Conservation (phyloP, 1,140 invertebrate genomes). For the Drosophila pectinifera region DNA sequence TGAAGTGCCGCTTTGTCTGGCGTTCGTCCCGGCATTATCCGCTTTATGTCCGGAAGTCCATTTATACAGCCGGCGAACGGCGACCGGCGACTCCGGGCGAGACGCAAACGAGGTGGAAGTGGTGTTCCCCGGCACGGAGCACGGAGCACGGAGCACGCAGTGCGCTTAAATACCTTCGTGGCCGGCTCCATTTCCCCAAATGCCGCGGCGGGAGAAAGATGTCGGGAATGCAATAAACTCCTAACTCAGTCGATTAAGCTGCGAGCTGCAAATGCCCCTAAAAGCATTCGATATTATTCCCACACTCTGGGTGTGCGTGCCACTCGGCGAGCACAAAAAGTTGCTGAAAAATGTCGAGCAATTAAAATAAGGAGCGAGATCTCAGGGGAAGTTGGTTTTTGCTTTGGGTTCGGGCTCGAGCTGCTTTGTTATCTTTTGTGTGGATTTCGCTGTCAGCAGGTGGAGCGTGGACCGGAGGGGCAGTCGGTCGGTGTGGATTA, state of each 20-base stretch:
- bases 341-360: conserved; percentile 78
- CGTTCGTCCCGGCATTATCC: conserved; percentile 59
- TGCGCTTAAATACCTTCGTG: conserved; percentile 76
- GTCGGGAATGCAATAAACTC: conserved; percentile 78
- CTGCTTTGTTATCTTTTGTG: conserved; percentile 49
- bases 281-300: conserved; percentile 46
- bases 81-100: conserved; percentile 13
- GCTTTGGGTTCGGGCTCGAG: background rate
- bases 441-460: conserved; percentile 65
- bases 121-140: conserved; percentile 24
- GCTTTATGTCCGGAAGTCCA: conserved; percentile 78
- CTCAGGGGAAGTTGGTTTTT: conserved; percentile 41
- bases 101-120: conserved; percentile 70
- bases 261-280: conserved; percentile 65
- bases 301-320: conserved; percentile 1
- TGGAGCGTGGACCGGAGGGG: background rate
- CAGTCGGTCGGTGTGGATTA: conserved; percentile 2
- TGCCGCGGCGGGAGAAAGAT: conserved; percentile 20
- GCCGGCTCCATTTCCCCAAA: conserved; percentile 62
- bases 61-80: conserved; percentile 58
- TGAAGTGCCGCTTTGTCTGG: conserved; percentile 61
- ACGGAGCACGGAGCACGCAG: conserved; percentile 38
- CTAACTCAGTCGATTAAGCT: conserved; percentile 81
- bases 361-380: conserved; percentile 75
- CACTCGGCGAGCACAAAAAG: conserved; percentile 33